Evolutionary conservation across 1,140 invertebrate species (phyloP).

Genomic region (Linepithema humile): DNA sequence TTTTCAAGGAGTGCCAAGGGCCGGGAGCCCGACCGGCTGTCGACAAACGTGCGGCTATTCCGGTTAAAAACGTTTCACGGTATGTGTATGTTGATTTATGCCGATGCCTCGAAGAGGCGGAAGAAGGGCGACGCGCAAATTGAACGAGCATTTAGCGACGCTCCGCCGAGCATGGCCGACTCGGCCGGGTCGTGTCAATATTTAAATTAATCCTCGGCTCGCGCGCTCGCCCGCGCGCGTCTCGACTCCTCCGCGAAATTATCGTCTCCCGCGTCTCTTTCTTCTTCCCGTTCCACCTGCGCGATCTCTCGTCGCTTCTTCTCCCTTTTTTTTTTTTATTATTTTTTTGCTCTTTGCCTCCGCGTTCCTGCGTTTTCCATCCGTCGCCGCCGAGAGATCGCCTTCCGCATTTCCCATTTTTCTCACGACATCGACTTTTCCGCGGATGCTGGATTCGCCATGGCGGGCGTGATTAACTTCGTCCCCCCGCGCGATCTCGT

Average conservation of each 20-base stretch:
- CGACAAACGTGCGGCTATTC: slow-evolving; percentile 19
- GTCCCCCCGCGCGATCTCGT: slow-evolving; percentile 11
- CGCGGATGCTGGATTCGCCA: slow-evolving; percentile 5
- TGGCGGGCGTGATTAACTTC: slow-evolving; percentile 44
- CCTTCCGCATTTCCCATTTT: slow-evolving; percentile 36
- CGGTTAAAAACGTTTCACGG: slow-evolving; percentile 58
- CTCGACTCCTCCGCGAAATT: slow-evolving; percentile 40
- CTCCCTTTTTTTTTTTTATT: neutral
- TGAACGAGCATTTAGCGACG: slow-evolving; percentile 70
- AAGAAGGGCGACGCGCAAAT: slow-evolving; percentile 67
- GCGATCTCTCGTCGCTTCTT: neutral
- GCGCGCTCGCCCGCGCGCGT: neutral
- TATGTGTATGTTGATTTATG: slow-evolving; percentile 61
- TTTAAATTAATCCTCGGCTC: slow-evolving; percentile 70
- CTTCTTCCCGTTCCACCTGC: neutral
- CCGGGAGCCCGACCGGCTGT: neutral
- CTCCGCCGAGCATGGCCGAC: slow-evolving; percentile 65
- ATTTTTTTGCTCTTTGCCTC: neutral
- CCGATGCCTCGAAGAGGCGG: slow-evolving; percentile 58
- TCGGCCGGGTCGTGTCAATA: slow-evolving; percentile 70
- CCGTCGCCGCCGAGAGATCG: neutral
- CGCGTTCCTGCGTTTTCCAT: neutral
- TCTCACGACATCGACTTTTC: slow-evolving; percentile 6
- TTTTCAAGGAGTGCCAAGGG: neutral
- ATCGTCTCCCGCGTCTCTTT: slow-evolving; percentile 44